Conservation (phyloP, 2,888 invertebrate species). For the Ichneumoninae sp. region DNA sequence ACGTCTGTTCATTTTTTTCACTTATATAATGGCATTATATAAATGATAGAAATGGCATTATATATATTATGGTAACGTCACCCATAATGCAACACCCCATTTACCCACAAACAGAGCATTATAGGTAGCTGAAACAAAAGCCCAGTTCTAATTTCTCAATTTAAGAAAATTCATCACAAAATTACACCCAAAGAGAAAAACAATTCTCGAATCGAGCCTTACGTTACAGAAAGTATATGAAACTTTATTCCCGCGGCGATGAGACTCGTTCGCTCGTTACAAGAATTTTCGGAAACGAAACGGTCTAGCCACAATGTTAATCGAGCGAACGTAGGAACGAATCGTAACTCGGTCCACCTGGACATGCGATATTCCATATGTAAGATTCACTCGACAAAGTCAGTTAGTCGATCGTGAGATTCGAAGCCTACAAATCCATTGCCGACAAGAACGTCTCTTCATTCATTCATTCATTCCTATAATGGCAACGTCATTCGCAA, state of each 20-base stretch:
- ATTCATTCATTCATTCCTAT: not conserved
- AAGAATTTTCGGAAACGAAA: no score
- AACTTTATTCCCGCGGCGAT: no score
- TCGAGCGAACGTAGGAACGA: slow-evolving; percentile 58
- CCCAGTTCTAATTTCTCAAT: no score
- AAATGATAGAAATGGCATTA: no score
- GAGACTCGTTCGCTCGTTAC: no score
- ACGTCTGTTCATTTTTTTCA: not conserved
- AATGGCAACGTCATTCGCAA: not conserved
- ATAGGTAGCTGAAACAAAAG: no score
- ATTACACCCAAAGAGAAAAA: no score
- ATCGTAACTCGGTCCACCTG: slow-evolving; percentile 57
- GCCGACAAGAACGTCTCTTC: not conserved
- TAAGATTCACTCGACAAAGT: slow-evolving; percentile 50
- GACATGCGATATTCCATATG: slow-evolving; percentile 7
- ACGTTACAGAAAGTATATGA: no score
- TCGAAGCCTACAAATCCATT: slow-evolving; percentile 6
- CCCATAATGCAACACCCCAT: not conserved
- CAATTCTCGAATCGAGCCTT: no score
- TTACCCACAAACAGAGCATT: no score
- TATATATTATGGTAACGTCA: no score
- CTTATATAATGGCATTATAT: not conserved
- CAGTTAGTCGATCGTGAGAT: slow-evolving; percentile 51
- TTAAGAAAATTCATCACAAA: no score
- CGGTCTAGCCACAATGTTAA: slow-evolving; percentile 69